Conservation (phyloP, 2,113 vertebrate genomes). For the Siniperca knerii region DNA sequence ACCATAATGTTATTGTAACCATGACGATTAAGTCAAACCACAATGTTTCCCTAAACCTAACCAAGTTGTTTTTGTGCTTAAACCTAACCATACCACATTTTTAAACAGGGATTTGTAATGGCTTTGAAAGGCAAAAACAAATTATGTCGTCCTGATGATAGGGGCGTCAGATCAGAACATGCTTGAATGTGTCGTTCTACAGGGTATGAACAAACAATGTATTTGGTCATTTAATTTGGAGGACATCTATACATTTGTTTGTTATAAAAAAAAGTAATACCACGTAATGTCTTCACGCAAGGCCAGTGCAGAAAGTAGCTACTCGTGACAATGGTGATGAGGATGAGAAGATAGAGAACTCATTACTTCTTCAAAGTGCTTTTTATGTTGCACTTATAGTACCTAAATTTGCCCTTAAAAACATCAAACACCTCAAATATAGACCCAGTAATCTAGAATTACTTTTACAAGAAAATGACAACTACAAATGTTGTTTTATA, state of each 20-base stretch:
- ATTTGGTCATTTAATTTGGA: neutral
- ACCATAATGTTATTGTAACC: neutral
- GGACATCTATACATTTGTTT: neutral
- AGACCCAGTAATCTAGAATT: neutral
- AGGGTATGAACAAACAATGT: neutral
- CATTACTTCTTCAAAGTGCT: neutral
- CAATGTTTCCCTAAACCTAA: neutral
- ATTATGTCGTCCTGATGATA: too few species aligned
- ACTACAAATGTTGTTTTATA: neutral
- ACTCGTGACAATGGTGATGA: neutral
- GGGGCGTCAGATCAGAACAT: too few species aligned
- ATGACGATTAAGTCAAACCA: neutral
- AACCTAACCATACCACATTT: neutral
- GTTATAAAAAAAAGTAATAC: neutral
- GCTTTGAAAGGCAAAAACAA: neutral
- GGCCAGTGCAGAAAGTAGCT: neutral
- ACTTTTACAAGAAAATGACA: slow-evolving; percentile 8
- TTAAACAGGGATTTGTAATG: neutral
- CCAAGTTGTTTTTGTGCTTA: neutral
- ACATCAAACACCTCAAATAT: neutral
- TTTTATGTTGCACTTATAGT: neutral
- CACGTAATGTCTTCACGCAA: neutral
- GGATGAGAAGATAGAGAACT: neutral
- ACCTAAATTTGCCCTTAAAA: neutral
- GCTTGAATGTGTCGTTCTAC: too few species aligned